Evolutionary conservation across 2,797 vertebrate species (phyloP), one percentile per base, ranked within the genome.

Genomic region (Poecile montanus): DNA sequence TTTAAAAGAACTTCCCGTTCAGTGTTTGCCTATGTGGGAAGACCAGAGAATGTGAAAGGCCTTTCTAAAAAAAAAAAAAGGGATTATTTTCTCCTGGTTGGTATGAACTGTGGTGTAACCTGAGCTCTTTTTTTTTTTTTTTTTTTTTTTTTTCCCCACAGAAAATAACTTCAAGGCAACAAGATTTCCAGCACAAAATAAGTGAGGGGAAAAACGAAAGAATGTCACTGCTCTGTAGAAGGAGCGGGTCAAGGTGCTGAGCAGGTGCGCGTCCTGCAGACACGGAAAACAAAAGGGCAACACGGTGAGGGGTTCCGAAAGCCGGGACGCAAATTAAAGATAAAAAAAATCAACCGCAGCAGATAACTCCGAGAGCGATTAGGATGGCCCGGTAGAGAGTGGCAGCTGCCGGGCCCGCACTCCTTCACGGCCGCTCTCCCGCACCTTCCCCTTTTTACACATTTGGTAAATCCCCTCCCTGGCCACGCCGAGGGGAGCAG

Each of bases 191-290:
- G 30, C 7, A 25, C 34, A 20, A 79, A 75, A 17, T 2, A 3
- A 36, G 13, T 7, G 13, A 25, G 8, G 13, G 2, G 0, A 8
- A 44, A 13, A 7, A 3, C 2, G 4, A 5, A n/a, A 50, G 11
- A 19, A 8, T 1, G 3, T 16, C 38, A 40, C 6, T 38, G 15
- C 30, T 30, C 4, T 18, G 57, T 29, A 62, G 36, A 34, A 34
- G 10, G 15, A 58, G 48, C 1, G 7, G 34, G 25, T 18, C 13
- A 9, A 26, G 54, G 48, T 3, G 63, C 22, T 7, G 8, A 23
- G 60, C 73, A 40, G 63, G 51, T 23, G 26, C 5, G 9, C 23
- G 40, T 38, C 57, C 75, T 3, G 54, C 45, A 5, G 40, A 7
- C 30, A 9, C 7, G 26, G 19, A 14, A 11, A n/a, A 51, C n/a